Base-by-base conservation (phyloP, 2,888 invertebrate species). In the Empis stercorea region DNA sequence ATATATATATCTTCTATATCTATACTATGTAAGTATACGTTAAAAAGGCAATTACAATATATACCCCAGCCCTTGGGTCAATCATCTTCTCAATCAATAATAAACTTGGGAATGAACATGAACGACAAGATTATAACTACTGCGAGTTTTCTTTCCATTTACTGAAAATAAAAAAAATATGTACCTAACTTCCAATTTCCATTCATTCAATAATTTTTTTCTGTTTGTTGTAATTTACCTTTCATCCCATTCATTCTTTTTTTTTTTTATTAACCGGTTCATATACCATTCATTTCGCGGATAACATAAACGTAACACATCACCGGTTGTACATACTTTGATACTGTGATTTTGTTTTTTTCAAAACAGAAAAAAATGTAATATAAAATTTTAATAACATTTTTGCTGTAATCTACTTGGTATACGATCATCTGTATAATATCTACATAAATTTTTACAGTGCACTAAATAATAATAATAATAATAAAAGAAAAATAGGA, bases 41-140 rank as follows among this genome's bases (percentile, higher is more conserved):
- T n/a, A n/a, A n/a, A 10, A 32, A 32, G 32, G 9, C 32, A 14
- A 34, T 34, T 34, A 34, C 32, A 14, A 34, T 34, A 13, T 13
- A 13, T 32, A 32, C 32, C 32, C n/a, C n/a, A 14, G n/a, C 32
- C 51, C 45, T 48, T 48, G 34, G 49, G 49, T 51, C 51, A 51
- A 51, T 51, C 51, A 51, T 51, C 51, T 48, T 49, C 47, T 49
- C 51, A 51, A 49, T 51, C 51, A 51, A 51, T 40, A 47, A 48
- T 46, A 46, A 46, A 48, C 2, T 17, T 17, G 10, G 13, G 17
- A 10, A 10, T 11, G 16, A 48, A 48, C 23, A 27, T 27, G 23
- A 27, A 27, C 23, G 23, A 27, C 23, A 27, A 27, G 23, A 27
- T 27, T 20, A 27, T 27, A 27, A 27, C 23, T 27, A 27, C 23